A percentile compares a stretch with the other conserved stretches of the same genome.
Evolutionary conservation across 2,888 invertebrate genomes (phyloP).

Genomic region (Tenthredo amoena): DNA sequence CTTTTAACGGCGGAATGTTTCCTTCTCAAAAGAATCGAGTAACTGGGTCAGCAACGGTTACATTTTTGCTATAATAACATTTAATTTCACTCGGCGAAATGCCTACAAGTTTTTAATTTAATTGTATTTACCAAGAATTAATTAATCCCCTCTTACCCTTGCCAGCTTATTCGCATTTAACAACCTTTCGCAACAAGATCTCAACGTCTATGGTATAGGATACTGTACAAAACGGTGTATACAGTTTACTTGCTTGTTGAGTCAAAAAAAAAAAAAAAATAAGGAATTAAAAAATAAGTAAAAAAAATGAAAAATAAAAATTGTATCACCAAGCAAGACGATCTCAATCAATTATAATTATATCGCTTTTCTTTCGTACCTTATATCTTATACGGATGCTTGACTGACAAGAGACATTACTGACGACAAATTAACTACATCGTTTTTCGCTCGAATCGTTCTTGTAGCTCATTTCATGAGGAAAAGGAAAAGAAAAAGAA

Average conservation of each 20-base stretch:
- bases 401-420: no score
- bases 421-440: no score
- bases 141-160: not conserved
- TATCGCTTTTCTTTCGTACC: not conserved
- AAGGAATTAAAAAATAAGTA: not conserved
- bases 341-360: not conserved
- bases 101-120: not conserved
- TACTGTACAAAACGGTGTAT: not conserved
- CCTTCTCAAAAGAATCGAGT: conserved; percentile 2
- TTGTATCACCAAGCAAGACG: not conserved
- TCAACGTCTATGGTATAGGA: not conserved
- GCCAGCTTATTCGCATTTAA: not conserved
- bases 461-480: no score
- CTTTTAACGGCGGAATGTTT: conserved; percentile 17
- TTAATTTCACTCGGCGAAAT: not conserved
- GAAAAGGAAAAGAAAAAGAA: no score
- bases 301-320: not conserved
- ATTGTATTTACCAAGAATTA: conserved; percentile 11
- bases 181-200: not conserved
- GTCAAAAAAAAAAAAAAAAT: not conserved
- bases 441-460: no score
- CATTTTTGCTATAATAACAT: conserved; percentile 17
- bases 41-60: conserved; percentile 9
- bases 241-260: not conserved
- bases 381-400: no score